Evolutionary conservation across 2,113 vertebrate genomes (phyloP).

Genomic region (Cheilinus undulatus): DNA sequence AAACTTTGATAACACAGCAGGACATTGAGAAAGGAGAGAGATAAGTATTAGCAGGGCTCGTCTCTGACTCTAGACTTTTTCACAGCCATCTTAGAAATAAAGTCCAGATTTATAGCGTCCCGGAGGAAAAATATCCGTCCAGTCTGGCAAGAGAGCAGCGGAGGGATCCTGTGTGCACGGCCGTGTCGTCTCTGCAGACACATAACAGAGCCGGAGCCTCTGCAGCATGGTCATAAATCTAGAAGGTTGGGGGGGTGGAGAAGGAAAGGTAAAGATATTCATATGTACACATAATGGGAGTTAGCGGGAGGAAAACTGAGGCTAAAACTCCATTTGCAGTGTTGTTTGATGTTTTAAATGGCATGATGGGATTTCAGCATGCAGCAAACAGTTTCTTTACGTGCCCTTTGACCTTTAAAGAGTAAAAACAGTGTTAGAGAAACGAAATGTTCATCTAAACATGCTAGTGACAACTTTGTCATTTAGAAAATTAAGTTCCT

Average conservation of each 20-base stretch:
- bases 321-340: constrained; percentile 29
- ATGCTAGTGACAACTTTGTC: constrained; percentile 1
- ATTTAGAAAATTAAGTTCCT: no score
- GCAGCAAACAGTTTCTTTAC: constrained; percentile 23
- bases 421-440: background rate
- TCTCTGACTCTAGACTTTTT: constrained; percentile 29
- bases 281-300: constrained; percentile 38
- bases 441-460: background rate
- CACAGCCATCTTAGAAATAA: constrained; percentile 43
- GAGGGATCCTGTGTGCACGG: constrained; percentile 15
- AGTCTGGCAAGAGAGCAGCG: constrained; percentile 25
- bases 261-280: constrained; percentile 53
- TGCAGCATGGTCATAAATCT: constrained; percentile 40
- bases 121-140: constrained; percentile 33
- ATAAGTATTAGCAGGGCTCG: background rate
- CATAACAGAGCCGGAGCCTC: constrained; percentile 46
- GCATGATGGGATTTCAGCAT: constrained; percentile 42
- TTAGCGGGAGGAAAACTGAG: background rate
- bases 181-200: constrained; percentile 56
- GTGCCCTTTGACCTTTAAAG: constrained; percentile 11
- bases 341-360: constrained; percentile 44
- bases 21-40: constrained; percentile 3
- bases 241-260: background rate
- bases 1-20: background rate
- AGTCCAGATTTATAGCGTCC: constrained; percentile 45